Conservation (phyloP, 2,797 vertebrate genomes). For the Setipinna tenuifilis region DNA sequence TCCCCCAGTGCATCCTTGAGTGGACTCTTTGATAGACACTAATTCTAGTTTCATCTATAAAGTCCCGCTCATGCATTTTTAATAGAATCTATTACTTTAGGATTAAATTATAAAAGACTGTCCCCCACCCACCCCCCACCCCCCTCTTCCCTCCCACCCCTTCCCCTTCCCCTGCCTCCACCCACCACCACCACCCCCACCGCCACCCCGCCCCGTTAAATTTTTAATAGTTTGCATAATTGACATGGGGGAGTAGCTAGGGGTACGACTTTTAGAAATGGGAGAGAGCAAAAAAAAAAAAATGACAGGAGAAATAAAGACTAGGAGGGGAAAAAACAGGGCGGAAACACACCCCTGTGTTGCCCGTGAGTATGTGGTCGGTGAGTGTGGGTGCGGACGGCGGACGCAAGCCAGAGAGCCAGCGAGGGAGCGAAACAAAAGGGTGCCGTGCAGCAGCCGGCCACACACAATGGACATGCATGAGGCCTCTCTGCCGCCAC, state of each 20-base stretch:
- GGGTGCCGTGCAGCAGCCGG: conserved; percentile 33
- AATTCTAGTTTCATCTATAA: conserved; percentile 84
- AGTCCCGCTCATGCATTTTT: conserved; percentile 82
- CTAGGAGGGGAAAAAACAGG: neutral
- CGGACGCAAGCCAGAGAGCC: conserved; percentile 47
- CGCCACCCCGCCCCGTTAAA: conserved; percentile 62
- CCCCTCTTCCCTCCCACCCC: conserved; percentile 53
- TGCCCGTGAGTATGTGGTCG: no score
- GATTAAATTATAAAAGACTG: conserved; percentile 87
- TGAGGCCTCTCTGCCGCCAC: neutral
- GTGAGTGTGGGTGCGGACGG: no score
- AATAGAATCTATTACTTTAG: conserved; percentile 86
- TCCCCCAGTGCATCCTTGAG: conserved; percentile 71
- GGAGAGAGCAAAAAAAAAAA: neutral
- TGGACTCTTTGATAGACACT: conserved; percentile 80
- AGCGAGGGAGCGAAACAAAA: conserved; percentile 52
- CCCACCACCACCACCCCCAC: neutral
- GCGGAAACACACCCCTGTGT: no score
- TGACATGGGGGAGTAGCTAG: conserved; percentile 71
- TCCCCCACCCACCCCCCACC: conserved; percentile 56
- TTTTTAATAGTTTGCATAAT: conserved; percentile 85
- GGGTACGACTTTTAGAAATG: conserved; percentile 63
- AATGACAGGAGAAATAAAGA: neutral
- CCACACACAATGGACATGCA: conserved; percentile 55
- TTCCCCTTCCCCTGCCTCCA: conserved; percentile 53